Base-by-base conservation (phyloP, 2,797 vertebrate species). In the Helicolenus hilgendorfi region DNA sequence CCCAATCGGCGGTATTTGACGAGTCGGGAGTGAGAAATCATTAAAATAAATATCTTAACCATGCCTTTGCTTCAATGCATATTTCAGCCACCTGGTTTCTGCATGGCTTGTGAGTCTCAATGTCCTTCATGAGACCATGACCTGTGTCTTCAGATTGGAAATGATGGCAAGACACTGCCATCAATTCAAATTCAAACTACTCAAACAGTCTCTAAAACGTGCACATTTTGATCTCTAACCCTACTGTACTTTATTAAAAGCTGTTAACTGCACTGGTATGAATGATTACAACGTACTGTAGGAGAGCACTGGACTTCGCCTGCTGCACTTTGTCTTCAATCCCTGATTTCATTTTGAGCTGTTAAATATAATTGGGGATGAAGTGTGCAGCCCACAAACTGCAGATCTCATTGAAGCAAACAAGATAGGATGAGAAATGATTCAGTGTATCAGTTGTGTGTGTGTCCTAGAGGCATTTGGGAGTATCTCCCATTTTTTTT, bases 291-390 rank as follows among this genome's bases (percentile, higher is more conserved):
- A 24, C 38, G 45, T 20, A 27, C 5, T 59, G 29, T 24, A 68
- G 49, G 27, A 72, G 64, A 83, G 63, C 58, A 27, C 36, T 41
- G 35, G 72, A 55, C 33, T 58, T 72, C 4, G n/a, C 13, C 71
- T 74, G 78, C 76, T 85, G 55, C 41, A 36, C 7, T 72, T 64
- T 56, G 41, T 82, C 79, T 67, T 70, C 53, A 75, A 45, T 79
- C 67, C 79, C 70, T 67, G 69, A 92, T 89, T 88, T 90, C 15
- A 81, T 83, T 88, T 84, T 45, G 29, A 79, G 29, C 35, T 65
- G 63, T 88, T 79, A 80, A 83, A 88, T 82, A 80, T 73, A 86
- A 93, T 82, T 75, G 75, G 85, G 38, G 55, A 83, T 77, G 83
- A 84, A 85, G 72, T 81, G 79, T 73, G 36, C 77, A 69, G 74